These are phyloP conservation scores for Globicephala melas DNA, from an alignment of 2,113 vertebrate genomes.

Conservation along the genomic window DNA sequence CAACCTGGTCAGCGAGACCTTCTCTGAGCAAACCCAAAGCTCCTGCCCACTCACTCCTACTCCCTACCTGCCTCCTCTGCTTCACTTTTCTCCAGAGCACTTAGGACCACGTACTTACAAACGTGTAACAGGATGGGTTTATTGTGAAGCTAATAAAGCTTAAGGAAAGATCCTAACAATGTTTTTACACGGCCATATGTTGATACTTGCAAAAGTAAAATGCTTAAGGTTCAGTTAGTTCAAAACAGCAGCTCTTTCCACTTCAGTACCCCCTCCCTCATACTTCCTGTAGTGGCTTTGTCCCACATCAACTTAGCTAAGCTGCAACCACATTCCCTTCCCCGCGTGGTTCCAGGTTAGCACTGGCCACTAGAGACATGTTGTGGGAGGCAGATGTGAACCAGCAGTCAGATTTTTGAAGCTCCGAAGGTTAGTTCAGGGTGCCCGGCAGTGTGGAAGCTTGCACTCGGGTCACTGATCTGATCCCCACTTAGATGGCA, in stretches of 20 bases:
- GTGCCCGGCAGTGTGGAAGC: background rate
- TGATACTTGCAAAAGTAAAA: conserved; percentile 31
- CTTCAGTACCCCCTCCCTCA: background rate
- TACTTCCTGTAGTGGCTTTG: background rate
- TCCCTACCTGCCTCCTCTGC: background rate
- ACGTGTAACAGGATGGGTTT: background rate
- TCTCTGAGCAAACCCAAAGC: background rate
- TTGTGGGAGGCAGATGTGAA: background rate
- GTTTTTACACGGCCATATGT: background rate
- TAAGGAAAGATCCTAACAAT: background rate
- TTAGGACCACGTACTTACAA: background rate
- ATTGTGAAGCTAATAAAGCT: background rate
- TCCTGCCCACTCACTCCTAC: background rate
- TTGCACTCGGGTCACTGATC: background rate
- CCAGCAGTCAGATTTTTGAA: background rate
- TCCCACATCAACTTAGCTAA: background rate
- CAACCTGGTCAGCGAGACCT: background rate
- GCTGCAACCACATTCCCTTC: background rate
- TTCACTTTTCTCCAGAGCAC: background rate
- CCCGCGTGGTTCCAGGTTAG: background rate
- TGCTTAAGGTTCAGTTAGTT: background rate
- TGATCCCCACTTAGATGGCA: background rate
- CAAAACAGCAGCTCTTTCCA: background rate
- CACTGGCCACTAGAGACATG: background rate
- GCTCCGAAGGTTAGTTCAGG: background rate